phyloP scores from a whole-genome alignment of 2,888 invertebrate species.

The Ganaspis brasiliensis region DNA sequence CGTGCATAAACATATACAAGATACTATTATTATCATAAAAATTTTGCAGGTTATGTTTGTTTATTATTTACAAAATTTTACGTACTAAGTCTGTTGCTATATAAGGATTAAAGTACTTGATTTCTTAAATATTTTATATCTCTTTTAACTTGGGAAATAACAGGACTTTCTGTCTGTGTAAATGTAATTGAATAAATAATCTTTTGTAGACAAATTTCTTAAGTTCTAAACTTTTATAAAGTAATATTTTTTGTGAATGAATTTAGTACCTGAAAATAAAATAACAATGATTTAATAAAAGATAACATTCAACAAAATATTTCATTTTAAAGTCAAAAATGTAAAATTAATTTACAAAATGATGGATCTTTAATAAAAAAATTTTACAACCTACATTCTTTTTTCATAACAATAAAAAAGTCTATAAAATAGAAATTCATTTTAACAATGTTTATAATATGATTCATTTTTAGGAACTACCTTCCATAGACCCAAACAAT shows the following conservation, averaged over 20 bases:
- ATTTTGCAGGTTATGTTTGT: too few species aligned
- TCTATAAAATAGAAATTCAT: not conserved
- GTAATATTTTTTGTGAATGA: not conserved
- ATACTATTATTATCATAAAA: too few species aligned
- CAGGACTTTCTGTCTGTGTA: too few species aligned
- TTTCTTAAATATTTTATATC: too few species aligned
- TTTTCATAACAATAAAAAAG: not conserved
- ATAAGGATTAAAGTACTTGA: too few species aligned
- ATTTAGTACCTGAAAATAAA: not conserved
- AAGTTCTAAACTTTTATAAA: not conserved
- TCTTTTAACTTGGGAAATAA: too few species aligned
- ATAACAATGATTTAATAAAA: too few species aligned
- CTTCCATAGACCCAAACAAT: not conserved
- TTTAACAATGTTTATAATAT: not conserved
- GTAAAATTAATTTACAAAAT: not conserved
- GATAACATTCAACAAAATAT: too few species aligned
- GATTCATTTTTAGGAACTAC: not conserved
- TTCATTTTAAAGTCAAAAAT: not conserved
- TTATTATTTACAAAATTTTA: too few species aligned
- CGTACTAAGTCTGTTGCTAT: too few species aligned
- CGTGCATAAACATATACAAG: too few species aligned
- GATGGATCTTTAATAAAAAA: not conserved
- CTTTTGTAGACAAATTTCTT: not conserved
- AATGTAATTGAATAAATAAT: too few species aligned
- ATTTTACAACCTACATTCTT: not conserved